Base-by-base conservation (phyloP, 2,797 vertebrate species). In the Danio albolineatus region DNA sequence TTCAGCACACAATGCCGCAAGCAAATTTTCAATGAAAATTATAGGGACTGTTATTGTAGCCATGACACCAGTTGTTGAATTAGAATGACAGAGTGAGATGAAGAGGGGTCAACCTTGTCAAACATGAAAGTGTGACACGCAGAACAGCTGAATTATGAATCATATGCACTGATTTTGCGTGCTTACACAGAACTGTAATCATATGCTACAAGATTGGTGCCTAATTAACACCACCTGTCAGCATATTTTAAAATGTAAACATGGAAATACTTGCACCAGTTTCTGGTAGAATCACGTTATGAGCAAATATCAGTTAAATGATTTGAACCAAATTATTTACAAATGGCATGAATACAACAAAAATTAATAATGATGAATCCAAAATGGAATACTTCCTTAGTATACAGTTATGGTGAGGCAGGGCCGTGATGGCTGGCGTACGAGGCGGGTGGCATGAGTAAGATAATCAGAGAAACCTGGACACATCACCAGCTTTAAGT, bases 1-100 rank as follows among this genome's bases (percentile, higher is more conserved):
- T 46, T 79, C 19, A 56, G 69, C 60, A 57, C 19, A 39, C 49
- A 39, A 21, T 80, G 79, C 74, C 2, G 36, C 62, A 67, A 21
- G 71, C 62, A 67, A 62, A 12, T 59, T 80, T 80, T 64, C 60
- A 28, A 67, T 13, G 46, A 16, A 59, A 72, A 66, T 46, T 4
- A 80, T 21, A 16, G 17, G 66, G 19, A 43, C 9, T 8, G 60
- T 74, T 67, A 74, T 59, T 4, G 9, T 39, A 66, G 71, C 46
- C 61, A 80, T 8, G 12, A 67, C 1, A 9, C 19, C 12, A 56
- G 70, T 54, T 21, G 10, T 10, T 44, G 61, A 80, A 65, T 65
- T 73, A 43, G 10, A 44, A 44, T 2, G 41, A 80, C 49, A 44
- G 36, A 28, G 19, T 21, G 53, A 67, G 43, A 21, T 65, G 53